Evolutionary conservation across 2,888 invertebrate species (phyloP), one percentile per base, ranked within the genome.

Genomic region (Megalurothrips usitatus): DNA sequence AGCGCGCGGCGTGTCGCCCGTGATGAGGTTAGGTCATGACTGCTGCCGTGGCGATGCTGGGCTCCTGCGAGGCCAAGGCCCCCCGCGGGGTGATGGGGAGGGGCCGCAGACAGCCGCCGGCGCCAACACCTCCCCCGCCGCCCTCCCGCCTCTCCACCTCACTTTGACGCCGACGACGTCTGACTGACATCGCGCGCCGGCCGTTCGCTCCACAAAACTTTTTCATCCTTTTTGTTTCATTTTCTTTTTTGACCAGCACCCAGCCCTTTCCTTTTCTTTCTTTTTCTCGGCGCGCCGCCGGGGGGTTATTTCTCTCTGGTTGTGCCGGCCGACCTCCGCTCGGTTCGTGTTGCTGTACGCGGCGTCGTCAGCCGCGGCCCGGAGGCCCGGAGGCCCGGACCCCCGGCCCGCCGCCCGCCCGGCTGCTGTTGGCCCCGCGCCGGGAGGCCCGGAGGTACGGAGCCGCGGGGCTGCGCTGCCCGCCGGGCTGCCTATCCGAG

Each of bases 141-240:
- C 14, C 58, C 58, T 43, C 58, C 19, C 58, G 14, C 58, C 58
- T 6, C 58, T 17, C 58, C 68, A 1, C 68, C 26, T 75, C 68
- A 75, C 68, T 75, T 26, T 26, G 68, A 23, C 68, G 68, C 23
- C 68, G 68, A 58, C 58, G 58, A 58, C 58, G 58, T 58, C 58
- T 58, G 58, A 75, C 68, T 75, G 68, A 75, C 68, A 75, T 75
- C 68, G 68, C 68, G 68, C 68, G 11, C 17, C 58, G 8, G 11
- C 23, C 68, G 11, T 26, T 23, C 68, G 11, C 68, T 23, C 68
- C 68, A 43, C 34, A 58, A 58, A 58, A 58, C 58, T 19, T 58
- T 19, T 58, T 14, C 19, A 0, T 14, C 58, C 58, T 58, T 58
- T 58, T 58, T 58, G 19, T 58, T 58, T 58, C 58, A 58, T 58